Base-by-base conservation (phyloP, 2,113 vertebrate genomes). In the Aptenodytes patagonicus region DNA sequence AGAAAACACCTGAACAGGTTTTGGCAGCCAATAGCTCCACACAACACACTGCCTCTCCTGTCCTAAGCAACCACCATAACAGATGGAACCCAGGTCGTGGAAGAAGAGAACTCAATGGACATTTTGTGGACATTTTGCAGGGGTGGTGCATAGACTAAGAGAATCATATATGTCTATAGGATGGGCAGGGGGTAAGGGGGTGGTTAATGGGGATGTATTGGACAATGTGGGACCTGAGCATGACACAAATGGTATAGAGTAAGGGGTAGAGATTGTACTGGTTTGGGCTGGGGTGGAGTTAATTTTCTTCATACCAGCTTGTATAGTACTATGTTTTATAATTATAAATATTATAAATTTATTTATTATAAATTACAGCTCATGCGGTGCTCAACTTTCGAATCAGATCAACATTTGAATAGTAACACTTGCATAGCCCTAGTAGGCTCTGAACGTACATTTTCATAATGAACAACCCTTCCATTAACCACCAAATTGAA, bases 181-280 rank as follows among this genome's bases (percentile, higher is more conserved):
- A n/a, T 10, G 29, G 9, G 28, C 2, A 1, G 25, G 17, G 10
- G 7, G 2, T 9, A 6, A 52, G 9, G 3, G 20, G 4, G 2
- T 60, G 31, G 38, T 71, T 75, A 62, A 38, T 64, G 21, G 9
- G 28, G 6, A 25, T 28, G 1, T 51, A 34, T 31, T 44, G 4
- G 17, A 66, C 79, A 79, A 71, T 32, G 17, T 47, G 20, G 38
- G 32, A 86, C 15, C 19, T 36, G 9, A 90, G 21, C 36, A 54
- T 90, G 20, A 58, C 14, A 47, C 3, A 62, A 65, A 70, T 34
- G 20, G 2, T 54, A 11, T 12, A n/a, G 18, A 93, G 70, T 66
- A 79, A 70, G 7, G 25, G 28, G 17, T 44, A 52, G 32, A 55
- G 24, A 85, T 36, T 40, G 16, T 54, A 57, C 18, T 58, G 18